Evolutionary conservation across 2,888 invertebrate genomes (phyloP).

Genomic region (Cistogaster globosa): DNA sequence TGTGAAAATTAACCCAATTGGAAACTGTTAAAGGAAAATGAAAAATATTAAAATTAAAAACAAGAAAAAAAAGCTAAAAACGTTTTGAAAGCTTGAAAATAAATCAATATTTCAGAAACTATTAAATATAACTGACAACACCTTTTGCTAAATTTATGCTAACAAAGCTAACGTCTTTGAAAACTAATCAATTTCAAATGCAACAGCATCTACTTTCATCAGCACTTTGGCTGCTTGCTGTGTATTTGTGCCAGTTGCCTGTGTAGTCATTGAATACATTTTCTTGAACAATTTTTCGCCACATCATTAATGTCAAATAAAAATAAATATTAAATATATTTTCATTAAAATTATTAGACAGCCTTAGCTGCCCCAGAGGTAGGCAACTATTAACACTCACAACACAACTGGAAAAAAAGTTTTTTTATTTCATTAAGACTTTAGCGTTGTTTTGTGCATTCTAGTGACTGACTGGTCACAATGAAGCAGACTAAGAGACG

Average conservation of each 20-base stretch:
- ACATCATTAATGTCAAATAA: conserved; percentile 72
- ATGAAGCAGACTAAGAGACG: conserved; percentile 42
- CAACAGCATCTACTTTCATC: conserved; percentile 19
- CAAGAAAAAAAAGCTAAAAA: neutral
- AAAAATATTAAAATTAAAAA: neutral
- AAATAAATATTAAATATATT: conserved; percentile 55
- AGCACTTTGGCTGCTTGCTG: neutral
- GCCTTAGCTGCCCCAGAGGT: neutral
- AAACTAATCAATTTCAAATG: conserved; percentile 20
- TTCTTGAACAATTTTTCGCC: conserved; percentile 58
- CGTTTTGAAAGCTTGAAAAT: conserved; percentile 17
- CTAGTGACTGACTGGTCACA: neutral
- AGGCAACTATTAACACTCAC: neutral
- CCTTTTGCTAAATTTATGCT: conserved; percentile 64
- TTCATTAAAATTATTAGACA: conserved; percentile 48
- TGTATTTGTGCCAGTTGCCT: neutral
- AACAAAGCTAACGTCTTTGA: conserved; percentile 48
- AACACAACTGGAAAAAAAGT: neutral
- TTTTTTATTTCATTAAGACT: neutral
- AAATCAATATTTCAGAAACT: conserved; percentile 47
- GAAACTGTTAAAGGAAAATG: conserved; percentile 26
- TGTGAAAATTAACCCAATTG: neutral
- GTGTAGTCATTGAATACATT: conserved; percentile 6
- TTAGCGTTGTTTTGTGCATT: conserved; percentile 7
- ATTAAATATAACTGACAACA: conserved; percentile 61